Percentiles rank a stretch among this genome's conserved stretches.
Evolutionary conservation across 2,797 vertebrate genomes (phyloP).

Genomic region (Babyrousa celebensis): DNA sequence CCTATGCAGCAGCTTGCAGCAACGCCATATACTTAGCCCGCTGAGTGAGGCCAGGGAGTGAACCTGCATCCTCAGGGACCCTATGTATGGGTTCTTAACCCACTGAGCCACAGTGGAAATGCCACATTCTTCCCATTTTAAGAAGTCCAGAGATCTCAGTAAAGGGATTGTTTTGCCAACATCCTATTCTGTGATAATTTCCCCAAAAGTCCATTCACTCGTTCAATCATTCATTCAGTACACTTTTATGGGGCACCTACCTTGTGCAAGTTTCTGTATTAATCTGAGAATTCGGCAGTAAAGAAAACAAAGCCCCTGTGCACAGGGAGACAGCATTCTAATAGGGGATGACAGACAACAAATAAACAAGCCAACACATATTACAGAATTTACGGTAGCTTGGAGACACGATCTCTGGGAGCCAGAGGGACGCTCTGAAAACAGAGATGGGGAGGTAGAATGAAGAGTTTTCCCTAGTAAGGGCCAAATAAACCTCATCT

Average conservation of each 20-base stretch:
- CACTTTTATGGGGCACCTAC: background rate
- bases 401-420: background rate
- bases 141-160: background rate
- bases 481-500: constrained; percentile 76
- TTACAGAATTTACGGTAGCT: background rate
- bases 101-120: too few species aligned
- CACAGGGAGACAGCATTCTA: background rate
- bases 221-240: background rate
- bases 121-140: background rate
- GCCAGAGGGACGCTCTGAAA: background rate
- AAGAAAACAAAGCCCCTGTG: background rate
- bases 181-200: background rate
- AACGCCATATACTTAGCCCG: too few species aligned
- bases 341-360: background rate
- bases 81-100: too few species aligned
- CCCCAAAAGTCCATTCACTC: background rate
- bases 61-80: too few species aligned
- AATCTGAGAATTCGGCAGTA: constrained; percentile 13
- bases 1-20: too few species aligned
- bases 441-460: background rate
- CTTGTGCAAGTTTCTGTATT: background rate
- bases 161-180: background rate
- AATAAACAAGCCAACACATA: background rate
- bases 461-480: background rate
- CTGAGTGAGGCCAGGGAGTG: too few species aligned